Evolutionary conservation across 2,797 vertebrate genomes (phyloP), one percentile per base, ranked within the genome.

Genomic region (Otolemur crassicaudatus): DNA sequence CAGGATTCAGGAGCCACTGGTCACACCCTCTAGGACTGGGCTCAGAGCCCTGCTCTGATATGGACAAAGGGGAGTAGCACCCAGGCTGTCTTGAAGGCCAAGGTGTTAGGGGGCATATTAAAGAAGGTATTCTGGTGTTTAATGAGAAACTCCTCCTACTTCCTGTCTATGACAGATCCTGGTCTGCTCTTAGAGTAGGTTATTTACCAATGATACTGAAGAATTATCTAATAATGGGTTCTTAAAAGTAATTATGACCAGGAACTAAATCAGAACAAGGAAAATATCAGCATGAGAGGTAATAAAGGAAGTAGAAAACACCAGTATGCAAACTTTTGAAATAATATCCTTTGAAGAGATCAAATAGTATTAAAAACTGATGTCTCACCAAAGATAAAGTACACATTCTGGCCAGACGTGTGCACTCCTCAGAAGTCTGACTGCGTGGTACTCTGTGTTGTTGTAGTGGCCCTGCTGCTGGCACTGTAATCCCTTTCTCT

Each of bases 281-380:
- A 75, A 17, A 13, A 25, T 23, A 69, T 86, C 63, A 83, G 67
- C 23, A 0, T 61, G 86, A 77, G 65, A 82, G 79, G 29, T 69
- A 86, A 77, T 77, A 96, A 88, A 95, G n/a, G 77, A 95, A 93
- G 94, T 25, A 72, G 90, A 90, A 95, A 91, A 92, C 61, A 90
- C 25, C 49, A 29, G 63, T 17, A 12, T 60, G 25, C 37, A 70
- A 88, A 91, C 61, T 79, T 92, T 80, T 81, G 73, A 92, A 90
- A 91, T 56, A 31, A 20, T 61, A 76, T 46, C 65, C 49, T 95
- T 94, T 86, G 85, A 92, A 75, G 88, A 96, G 46, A 49, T 80
- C 80, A 56, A 58, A 40, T 79, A 43, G 67, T 63, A n/a, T 37
- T 37, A 29, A 94, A 87, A 87, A 72, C 60, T 53, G 22, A 46